These are phyloP conservation scores for Rhynchonycteris naso DNA, from an alignment of 2,797 vertebrate species.

Conservation along the genomic window DNA sequence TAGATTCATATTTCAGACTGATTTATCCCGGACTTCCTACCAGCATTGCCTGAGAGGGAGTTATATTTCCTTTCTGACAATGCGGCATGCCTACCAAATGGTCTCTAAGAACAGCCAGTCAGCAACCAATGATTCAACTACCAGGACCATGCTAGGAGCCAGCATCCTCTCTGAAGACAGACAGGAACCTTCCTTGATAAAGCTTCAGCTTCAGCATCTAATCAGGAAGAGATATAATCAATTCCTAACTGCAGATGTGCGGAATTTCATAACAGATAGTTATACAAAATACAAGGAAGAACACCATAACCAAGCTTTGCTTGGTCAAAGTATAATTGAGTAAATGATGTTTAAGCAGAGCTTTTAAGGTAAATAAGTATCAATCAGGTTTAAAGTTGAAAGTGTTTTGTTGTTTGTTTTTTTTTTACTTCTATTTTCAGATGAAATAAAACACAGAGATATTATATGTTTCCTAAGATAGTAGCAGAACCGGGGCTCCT, in stretches of 20 bases:
- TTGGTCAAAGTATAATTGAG: neutral
- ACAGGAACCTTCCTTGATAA: neutral
- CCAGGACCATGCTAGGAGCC: neutral
- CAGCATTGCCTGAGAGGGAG: neutral
- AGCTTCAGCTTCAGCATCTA: neutral
- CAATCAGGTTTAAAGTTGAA: neutral
- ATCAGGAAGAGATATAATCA: neutral
- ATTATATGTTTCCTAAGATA: neutral
- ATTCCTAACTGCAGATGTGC: neutral
- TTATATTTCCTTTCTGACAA: neutral
- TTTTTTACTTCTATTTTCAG: neutral
- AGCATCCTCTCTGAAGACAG: neutral
- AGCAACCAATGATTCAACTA: neutral
- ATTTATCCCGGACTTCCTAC: conserved; percentile 3
- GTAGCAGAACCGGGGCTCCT: neutral
- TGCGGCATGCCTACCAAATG: neutral
- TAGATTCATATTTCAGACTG: conserved; percentile 48
- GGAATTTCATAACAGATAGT: neutral
- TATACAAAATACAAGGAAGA: neutral
- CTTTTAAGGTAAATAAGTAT: neutral
- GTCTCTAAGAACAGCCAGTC: neutral
- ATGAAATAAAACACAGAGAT: neutral
- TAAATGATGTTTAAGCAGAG: neutral
- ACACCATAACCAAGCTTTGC: neutral
- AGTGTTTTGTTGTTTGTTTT: neutral